Conservation (phyloP, 1,140 invertebrate genomes). For the Mercenaria mercenaria region DNA sequence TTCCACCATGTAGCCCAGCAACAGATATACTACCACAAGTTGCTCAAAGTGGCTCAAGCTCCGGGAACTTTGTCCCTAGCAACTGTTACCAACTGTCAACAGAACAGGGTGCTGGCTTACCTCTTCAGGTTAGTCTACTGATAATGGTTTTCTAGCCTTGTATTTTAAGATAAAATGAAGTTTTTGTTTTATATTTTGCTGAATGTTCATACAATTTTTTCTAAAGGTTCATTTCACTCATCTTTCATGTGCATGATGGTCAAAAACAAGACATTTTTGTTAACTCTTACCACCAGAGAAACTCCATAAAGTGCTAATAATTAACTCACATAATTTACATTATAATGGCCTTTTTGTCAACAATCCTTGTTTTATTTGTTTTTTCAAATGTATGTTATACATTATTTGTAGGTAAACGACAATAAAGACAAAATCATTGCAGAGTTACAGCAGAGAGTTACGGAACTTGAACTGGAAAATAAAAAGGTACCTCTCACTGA, state of each 20-base stretch:
- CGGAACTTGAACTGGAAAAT: slow-evolving; percentile 32
- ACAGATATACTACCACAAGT: neutral
- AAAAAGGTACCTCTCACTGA: slow-evolving; percentile 50
- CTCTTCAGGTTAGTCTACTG: neutral
- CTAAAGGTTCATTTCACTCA: too few species aligned
- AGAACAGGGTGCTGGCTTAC: too few species aligned
- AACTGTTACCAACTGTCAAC: neutral
- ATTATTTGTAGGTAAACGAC: neutral
- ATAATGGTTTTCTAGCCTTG: neutral
- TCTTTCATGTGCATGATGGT: too few species aligned
- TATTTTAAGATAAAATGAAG: neutral
- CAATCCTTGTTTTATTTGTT: too few species aligned
- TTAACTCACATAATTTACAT: too few species aligned
- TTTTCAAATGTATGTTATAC: too few species aligned
- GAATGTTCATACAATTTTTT: too few species aligned
- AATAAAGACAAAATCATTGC: neutral
- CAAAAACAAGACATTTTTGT: too few species aligned
- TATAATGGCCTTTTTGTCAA: too few species aligned
- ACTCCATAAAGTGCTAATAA: too few species aligned
- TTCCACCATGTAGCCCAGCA: neutral
- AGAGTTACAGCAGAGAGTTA: slow-evolving; percentile 4
- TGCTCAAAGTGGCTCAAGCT: neutral
- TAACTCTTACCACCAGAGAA: too few species aligned
- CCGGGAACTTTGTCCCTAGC: neutral
- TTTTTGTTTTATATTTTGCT: too few species aligned